Evolutionary conservation across 2,888 invertebrate genomes (phyloP).

Genomic region (Holacanthella duospinosa): DNA sequence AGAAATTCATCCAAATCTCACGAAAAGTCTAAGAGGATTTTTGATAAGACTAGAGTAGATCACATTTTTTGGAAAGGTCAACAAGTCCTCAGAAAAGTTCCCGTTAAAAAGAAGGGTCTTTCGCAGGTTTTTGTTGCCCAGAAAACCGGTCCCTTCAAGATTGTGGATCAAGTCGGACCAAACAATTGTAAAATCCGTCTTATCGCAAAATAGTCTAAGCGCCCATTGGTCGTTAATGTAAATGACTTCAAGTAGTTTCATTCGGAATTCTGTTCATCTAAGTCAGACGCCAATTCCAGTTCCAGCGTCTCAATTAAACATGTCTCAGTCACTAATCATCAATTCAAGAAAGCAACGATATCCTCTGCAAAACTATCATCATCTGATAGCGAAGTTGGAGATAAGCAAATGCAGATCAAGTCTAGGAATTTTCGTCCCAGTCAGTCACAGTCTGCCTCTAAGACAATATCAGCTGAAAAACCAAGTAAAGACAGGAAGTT

Average conservation of each 20-base stretch:
- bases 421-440: no score
- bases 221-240: not conserved
- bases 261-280: no score
- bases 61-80: not conserved
- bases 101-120: not conserved
- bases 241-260: not conserved
- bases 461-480: no score
- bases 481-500: no score
- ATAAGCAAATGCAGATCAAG: no score
- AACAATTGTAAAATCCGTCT: not conserved
- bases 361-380: no score
- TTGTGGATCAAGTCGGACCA: not conserved
- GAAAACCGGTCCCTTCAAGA: not conserved
- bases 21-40: not conserved
- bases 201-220: not conserved
- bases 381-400: no score
- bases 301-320: no score
- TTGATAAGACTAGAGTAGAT: not conserved
- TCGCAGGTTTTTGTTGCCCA: not conserved
- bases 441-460: no score
- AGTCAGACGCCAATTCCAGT: no score
- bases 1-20: not conserved
- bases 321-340: no score
- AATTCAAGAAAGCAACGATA: no score
- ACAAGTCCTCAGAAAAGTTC: not conserved